Conservation (phyloP, 2,888 invertebrate genomes). For the Helobdella robusta region DNA sequence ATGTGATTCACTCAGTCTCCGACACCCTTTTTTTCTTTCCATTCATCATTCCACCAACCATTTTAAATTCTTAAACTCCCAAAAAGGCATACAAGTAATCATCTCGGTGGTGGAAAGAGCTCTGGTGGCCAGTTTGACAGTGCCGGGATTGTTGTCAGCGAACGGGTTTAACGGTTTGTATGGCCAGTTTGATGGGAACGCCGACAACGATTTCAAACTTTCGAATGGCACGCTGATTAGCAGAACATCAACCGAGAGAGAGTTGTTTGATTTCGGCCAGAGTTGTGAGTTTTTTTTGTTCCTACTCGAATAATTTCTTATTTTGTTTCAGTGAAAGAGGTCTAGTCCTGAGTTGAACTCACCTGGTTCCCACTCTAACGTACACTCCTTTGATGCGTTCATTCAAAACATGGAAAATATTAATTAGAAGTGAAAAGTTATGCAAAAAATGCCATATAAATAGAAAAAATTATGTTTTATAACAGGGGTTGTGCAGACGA, state of each 20-base stretch:
- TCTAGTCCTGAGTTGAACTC: too few species aligned
- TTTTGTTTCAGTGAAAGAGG: neutral
- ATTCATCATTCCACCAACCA: too few species aligned
- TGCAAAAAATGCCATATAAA: neutral
- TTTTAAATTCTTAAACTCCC: neutral
- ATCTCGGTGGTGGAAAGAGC: neutral
- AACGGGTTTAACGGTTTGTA: constrained; percentile 18
- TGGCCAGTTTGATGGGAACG: constrained; percentile 24
- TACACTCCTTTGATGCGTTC: too few species aligned
- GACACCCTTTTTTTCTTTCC: too few species aligned
- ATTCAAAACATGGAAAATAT: too few species aligned
- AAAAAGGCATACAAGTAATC: neutral
- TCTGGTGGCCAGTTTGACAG: neutral
- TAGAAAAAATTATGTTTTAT: neutral
- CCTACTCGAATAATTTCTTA: neutral
- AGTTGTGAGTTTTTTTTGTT: constrained; percentile 7
- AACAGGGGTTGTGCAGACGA: constrained; percentile 12
- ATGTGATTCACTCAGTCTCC: too few species aligned
- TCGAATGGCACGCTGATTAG: constrained; percentile 12
- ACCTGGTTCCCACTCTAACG: too few species aligned
- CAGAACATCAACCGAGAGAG: constrained; percentile 7
- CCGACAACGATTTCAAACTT: constrained; percentile 19
- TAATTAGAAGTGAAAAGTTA: neutral
- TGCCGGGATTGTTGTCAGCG: neutral
- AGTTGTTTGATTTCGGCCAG: constrained; percentile 22